A percentile compares a stretch with the other conserved stretches of the same genome.
These are phyloP conservation scores for Phoenicopterus ruber DNA, from an alignment of 2,113 vertebrate genomes.

Conservation along the genomic window DNA sequence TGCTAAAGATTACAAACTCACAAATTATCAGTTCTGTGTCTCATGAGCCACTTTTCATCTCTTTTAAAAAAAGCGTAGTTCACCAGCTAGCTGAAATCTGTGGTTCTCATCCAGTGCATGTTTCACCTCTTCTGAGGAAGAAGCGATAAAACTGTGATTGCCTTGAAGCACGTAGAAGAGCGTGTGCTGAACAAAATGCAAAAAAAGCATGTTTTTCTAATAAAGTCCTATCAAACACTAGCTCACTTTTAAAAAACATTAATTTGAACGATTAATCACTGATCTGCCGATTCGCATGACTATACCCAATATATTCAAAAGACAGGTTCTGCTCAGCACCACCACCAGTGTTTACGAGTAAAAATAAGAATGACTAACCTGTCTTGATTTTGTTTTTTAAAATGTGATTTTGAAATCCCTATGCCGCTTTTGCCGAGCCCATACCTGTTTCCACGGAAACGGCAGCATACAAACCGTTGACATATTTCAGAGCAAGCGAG, in stretches of 20 bases:
- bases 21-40: neutral
- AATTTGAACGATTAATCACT: neutral
- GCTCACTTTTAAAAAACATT: neutral
- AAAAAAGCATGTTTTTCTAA: neutral
- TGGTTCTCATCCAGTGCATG: accelerated
- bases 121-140: neutral
- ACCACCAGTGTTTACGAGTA: accelerated
- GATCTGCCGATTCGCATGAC: accelerated
- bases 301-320: accelerated
- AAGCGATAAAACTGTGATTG: accelerated
- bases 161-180: neutral
- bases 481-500: neutral
- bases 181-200: neutral
- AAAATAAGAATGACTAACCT: neutral
- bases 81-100: neutral
- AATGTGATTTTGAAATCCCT: neutral
- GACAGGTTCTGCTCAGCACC: neutral
- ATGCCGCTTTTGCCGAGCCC: neutral
- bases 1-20: neutral
- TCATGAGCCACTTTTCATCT: accelerated
- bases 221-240: neutral
- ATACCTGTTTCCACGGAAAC: neutral
- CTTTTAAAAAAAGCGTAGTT: no score
- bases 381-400: neutral
- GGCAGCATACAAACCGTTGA: neutral